phyloP scores from a whole-genome alignment of 2,888 invertebrate genomes.

The Amphiduros pacificus region DNA sequence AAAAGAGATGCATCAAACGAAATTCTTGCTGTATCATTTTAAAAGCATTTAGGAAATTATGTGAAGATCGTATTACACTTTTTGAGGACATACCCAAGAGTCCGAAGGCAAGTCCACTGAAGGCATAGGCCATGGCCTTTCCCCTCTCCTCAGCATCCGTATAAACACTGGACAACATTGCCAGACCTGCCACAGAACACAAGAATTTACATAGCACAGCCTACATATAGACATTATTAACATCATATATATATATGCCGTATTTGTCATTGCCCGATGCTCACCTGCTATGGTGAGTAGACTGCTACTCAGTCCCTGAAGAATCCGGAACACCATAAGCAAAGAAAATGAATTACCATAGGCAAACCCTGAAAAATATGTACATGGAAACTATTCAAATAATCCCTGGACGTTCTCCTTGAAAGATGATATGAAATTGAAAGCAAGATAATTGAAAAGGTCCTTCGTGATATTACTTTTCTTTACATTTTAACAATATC shows the following conservation, averaged over 20 bases:
- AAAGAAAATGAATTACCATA: not conserved
- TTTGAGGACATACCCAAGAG: not conserved
- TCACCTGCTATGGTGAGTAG: conserved; percentile 4
- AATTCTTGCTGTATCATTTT: no score
- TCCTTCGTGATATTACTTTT: no score
- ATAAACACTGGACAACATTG: conserved; percentile 1
- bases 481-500: no score
- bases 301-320: conserved; percentile 2
- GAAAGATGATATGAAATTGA: no score
- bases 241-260: not conserved
- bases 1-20: no score
- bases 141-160: not conserved
- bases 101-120: conserved; percentile 9
- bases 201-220: no score
- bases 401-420: not conserved
- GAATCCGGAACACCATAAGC: not conserved
- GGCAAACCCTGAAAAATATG: not conserved
- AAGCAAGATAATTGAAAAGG: no score
- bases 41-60: no score
- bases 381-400: not conserved
- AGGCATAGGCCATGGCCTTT: conserved; percentile 6
- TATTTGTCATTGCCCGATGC: not conserved
- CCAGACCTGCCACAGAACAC: not conserved
- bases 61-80: no score
- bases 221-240: no score